Base-by-base conservation (phyloP, 2,888 invertebrate species). In the Onchidella celtica region DNA sequence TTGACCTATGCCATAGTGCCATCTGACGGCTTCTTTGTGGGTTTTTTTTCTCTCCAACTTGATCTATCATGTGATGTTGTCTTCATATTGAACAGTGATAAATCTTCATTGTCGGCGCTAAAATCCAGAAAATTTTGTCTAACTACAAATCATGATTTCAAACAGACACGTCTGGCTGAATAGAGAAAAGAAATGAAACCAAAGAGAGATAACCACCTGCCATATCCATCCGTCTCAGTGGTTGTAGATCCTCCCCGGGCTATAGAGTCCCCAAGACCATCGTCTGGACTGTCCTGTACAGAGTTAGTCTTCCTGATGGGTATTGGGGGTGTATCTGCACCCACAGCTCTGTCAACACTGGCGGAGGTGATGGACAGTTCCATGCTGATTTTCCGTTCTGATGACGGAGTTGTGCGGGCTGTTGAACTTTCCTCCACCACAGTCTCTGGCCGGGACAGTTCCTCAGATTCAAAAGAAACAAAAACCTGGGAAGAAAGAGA, bases 201-300 rank as follows among this genome's bases (percentile, higher is more conserved):
- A n/a, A n/a, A n/a, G n/a, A n/a, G n/a, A n/a, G n/a, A 47, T 47
- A 17, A 47, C 17, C 17, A 47, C 14, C 59, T 24, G 14, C 32
- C 65, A 34, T 66, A 80, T 74, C 74, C 55, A 68, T 80, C 80
- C 14, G 80, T 74, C 29, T 80, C 80, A 24, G 74, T 73, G 14
- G 70, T 66, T 24, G 75, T 75, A 0, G 90, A 90, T 70, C 89
- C 88, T 32, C 88, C 89, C 14, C 89, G 78, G 14, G 90, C 90
- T 80, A 92, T 91, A 34, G 91, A 91, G 83, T 91, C 91, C 3
- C 92, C 92, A 0, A 92, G 81, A 2, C 92, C 92, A 84, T 92
- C 92, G 76, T 92, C 92, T 0, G 92, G 92, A 80, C 90, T 91
- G 72, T 91, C 91, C 63, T 88, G 88, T 27, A 85, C 65, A n/a